Conservation (phyloP, 2,888 invertebrate genomes). For the Labia minor region DNA sequence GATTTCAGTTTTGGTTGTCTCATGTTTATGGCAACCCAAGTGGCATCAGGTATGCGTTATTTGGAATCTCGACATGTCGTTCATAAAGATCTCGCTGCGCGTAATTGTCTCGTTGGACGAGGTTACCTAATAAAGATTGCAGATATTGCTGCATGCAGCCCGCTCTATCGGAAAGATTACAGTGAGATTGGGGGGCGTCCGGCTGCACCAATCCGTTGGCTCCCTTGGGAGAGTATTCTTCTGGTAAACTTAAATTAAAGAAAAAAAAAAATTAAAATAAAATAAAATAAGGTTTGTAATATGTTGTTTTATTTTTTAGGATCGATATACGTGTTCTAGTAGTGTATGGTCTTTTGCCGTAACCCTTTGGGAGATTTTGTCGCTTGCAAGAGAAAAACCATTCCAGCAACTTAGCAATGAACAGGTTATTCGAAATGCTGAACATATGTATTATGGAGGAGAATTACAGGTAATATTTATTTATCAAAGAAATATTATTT, state of each 20-base stretch:
- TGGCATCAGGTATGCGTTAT: slow-evolving; percentile 70
- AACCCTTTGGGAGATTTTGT: slow-evolving; percentile 53
- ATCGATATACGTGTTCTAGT: slow-evolving; percentile 50
- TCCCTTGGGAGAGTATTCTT: slow-evolving; percentile 54
- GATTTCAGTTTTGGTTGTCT: slow-evolving; percentile 54
- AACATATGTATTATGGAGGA: slow-evolving; percentile 51
- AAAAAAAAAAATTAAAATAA: slow-evolving; percentile 14
- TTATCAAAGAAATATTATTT: not conserved
- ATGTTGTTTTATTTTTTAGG: slow-evolving; percentile 37
- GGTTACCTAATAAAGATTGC: slow-evolving; percentile 50
- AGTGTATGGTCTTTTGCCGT: slow-evolving; percentile 55
- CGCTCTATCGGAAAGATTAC: slow-evolving; percentile 51
- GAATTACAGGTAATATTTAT: slow-evolving; percentile 43
- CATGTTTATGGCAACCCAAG: slow-evolving; percentile 61
- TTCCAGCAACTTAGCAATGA: slow-evolving; percentile 49
- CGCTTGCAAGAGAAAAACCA: slow-evolving; percentile 48
- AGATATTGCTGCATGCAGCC: slow-evolving; percentile 52
- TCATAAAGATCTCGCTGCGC: slow-evolving; percentile 66
- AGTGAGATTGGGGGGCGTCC: slow-evolving; percentile 50
- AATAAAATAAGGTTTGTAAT: slow-evolving; percentile 25
- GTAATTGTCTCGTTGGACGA: slow-evolving; percentile 51
- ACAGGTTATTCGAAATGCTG: slow-evolving; percentile 52
- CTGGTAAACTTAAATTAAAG: too few species aligned
- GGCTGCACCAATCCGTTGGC: slow-evolving; percentile 51
- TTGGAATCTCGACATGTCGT: slow-evolving; percentile 66